These are phyloP conservation scores for Microplitis deprimator DNA, from an alignment of 2,888 invertebrate genomes.

Conservation along the genomic window DNA sequence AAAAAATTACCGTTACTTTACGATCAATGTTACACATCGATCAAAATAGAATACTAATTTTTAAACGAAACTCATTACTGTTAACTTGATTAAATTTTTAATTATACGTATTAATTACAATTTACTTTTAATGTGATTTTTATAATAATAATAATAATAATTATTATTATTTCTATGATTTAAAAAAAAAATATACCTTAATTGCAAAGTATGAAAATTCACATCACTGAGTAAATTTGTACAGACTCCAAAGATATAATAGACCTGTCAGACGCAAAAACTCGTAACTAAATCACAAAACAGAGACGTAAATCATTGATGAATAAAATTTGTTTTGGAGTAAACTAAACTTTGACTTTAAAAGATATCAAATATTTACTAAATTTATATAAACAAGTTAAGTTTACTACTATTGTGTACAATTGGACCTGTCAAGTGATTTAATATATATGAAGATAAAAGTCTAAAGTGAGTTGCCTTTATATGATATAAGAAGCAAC, in stretches of 20 bases:
- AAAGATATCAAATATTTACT: too few relatives aligned
- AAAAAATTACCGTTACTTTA: background rate
- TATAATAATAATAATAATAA: background rate
- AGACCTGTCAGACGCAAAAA: background rate
- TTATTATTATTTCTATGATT: background rate
- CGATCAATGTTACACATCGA: background rate
- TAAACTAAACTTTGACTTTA: background rate
- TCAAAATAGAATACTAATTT: background rate
- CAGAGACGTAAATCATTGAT: background rate
- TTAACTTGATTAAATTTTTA: too few relatives aligned
- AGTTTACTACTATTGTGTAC: too few relatives aligned
- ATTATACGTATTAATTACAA: too few relatives aligned
- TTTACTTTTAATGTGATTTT: too few relatives aligned
- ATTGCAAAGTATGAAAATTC: background rate
- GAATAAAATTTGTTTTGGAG: background rate
- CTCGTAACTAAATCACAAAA: background rate
- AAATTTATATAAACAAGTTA: background rate
- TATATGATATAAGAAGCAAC: slow-evolving; percentile 3
- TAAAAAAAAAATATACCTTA: background rate
- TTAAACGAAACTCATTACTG: background rate
- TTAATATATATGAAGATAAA: background rate
- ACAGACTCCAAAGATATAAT: background rate
- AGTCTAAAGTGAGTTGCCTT: slow-evolving; percentile 5
- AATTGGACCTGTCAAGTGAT: slow-evolving; percentile 3
- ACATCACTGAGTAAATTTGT: background rate